Evolutionary conservation across 1,140 invertebrate genomes (phyloP).

Genomic region (Nomia melanderi): DNA sequence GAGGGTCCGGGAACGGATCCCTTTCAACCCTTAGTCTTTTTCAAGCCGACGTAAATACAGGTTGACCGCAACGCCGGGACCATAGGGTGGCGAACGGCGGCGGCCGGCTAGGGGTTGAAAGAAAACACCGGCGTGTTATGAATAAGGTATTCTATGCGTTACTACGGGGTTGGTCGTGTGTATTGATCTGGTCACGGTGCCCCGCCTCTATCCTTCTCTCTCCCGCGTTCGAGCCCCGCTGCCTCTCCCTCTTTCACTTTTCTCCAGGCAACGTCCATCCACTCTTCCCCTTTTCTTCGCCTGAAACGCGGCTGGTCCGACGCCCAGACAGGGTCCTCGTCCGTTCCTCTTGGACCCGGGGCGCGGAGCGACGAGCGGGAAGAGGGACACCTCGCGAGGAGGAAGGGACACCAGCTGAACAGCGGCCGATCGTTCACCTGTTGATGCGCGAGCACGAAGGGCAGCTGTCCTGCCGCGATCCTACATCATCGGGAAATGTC

Average conservation of each 20-base stretch:
- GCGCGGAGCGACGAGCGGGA: too few relatives aligned
- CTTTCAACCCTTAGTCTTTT: slow-evolving; percentile 26
- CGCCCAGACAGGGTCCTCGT: not conserved
- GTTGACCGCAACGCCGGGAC: not conserved
- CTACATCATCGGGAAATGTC: too few relatives aligned
- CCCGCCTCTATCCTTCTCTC: slow-evolving; percentile 54
- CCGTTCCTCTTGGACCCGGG: too few relatives aligned
- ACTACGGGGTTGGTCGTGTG: slow-evolving; percentile 68
- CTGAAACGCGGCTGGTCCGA: slow-evolving; percentile 42
- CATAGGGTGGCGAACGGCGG: not conserved
- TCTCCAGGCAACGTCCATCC: not conserved
- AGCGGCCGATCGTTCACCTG: slow-evolving; percentile 53
- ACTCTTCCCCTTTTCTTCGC: slow-evolving; percentile 32
- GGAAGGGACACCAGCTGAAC: too few relatives aligned
- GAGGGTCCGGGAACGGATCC: slow-evolving; percentile 9
- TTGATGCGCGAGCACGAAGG: slow-evolving; percentile 57
- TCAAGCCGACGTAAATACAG: slow-evolving; percentile 41
- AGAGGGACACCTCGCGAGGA: too few relatives aligned
- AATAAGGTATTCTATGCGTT: slow-evolving; percentile 72
- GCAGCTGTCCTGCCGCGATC: slow-evolving; percentile 16
- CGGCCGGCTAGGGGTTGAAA: not conserved
- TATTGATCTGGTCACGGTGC: slow-evolving; percentile 73
- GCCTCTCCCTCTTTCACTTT: slow-evolving; percentile 13
- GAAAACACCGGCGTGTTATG: slow-evolving; percentile 58
- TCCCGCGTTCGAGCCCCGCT: slow-evolving; percentile 12